A percentile compares a stretch with the other conserved stretches of the same genome.
These are phyloP conservation scores for Dermolepida albohirtum DNA, from an alignment of 2,888 invertebrate genomes.

Conservation along the genomic window DNA sequence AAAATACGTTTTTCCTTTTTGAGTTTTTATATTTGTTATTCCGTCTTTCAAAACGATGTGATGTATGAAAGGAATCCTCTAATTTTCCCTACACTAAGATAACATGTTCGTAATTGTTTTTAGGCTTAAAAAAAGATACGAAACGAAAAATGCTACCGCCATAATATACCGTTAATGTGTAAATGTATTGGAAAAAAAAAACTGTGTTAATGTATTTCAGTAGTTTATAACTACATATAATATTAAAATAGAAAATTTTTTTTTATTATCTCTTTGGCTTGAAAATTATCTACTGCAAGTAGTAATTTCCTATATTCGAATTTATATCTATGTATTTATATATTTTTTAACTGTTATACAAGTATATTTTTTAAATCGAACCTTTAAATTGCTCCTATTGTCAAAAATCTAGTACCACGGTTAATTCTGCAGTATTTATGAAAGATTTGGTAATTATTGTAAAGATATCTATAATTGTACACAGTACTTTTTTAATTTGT, in stretches of 20 bases:
- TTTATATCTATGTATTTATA: constrained; percentile 6
- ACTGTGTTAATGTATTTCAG: constrained; percentile 17
- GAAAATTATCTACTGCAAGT: constrained; percentile 23
- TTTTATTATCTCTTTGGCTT: constrained; percentile 4
- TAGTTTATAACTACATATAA: constrained; percentile 20
- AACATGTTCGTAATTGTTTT: constrained; percentile 20
- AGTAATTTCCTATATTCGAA: constrained; percentile 15
- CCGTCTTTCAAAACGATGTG: constrained; percentile 32
- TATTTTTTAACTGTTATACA: constrained; percentile 8
- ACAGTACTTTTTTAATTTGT: too few relatives aligned
- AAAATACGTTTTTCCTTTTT: constrained; percentile 37
- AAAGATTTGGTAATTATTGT: too few relatives aligned
- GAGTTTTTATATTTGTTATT: constrained; percentile 38
- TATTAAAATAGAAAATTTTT: constrained; percentile 16
- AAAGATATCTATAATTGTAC: too few relatives aligned
- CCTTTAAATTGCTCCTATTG: too few relatives aligned
- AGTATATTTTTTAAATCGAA: neutral
- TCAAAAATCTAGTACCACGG: too few relatives aligned
- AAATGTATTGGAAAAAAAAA: constrained; percentile 14
- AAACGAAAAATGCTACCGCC: constrained; percentile 14
- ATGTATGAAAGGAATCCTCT: constrained; percentile 32
- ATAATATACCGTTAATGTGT: constrained; percentile 25
- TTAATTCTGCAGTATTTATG: too few relatives aligned
- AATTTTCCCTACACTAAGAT: constrained; percentile 27
- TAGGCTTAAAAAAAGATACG: constrained; percentile 15